Conservation (phyloP, 1,140 invertebrate species). For the Nomia melanderi region DNA sequence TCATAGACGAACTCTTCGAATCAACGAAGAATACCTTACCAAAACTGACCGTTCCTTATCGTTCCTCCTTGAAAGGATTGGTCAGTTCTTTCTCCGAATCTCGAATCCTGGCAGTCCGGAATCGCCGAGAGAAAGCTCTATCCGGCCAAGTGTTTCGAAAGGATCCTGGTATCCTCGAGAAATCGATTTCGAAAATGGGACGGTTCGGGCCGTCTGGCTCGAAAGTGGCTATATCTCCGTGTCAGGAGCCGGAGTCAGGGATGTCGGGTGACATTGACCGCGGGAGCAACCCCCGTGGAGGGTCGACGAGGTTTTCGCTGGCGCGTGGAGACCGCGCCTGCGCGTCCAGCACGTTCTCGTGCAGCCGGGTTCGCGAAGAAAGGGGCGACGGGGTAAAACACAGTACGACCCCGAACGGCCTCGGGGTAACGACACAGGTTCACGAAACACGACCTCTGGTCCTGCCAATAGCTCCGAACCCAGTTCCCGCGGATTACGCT, state of each 20-base stretch:
- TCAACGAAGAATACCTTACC: no score
- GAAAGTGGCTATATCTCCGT: conserved; percentile 63
- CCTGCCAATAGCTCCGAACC: neutral
- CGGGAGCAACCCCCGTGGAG: conserved; percentile 67
- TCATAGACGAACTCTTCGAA: no score
- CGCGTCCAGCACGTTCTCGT: conserved; percentile 58
- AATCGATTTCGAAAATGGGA: conserved; percentile 46
- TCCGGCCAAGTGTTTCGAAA: no score
- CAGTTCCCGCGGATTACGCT: conserved; percentile 50
- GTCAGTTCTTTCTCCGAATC: no score
- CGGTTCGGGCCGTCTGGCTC: conserved; percentile 41
- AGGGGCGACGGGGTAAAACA: conserved; percentile 69
- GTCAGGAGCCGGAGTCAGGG: conserved; percentile 70
- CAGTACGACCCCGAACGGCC: conserved; percentile 75
- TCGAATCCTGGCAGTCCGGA: no score
- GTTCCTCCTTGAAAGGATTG: no score
- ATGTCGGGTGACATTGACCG: conserved; percentile 78
- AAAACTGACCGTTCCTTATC: no score
- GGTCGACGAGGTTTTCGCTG: conserved; percentile 64
- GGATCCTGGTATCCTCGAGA: neutral
- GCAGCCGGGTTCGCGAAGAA: conserved; percentile 58
- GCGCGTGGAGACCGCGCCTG: conserved; percentile 71
- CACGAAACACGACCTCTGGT: conserved; percentile 9
- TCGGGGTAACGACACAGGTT: conserved; percentile 66
- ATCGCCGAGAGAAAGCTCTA: no score